Base-by-base conservation (phyloP, 2,888 invertebrate species). In the Dione juno region DNA sequence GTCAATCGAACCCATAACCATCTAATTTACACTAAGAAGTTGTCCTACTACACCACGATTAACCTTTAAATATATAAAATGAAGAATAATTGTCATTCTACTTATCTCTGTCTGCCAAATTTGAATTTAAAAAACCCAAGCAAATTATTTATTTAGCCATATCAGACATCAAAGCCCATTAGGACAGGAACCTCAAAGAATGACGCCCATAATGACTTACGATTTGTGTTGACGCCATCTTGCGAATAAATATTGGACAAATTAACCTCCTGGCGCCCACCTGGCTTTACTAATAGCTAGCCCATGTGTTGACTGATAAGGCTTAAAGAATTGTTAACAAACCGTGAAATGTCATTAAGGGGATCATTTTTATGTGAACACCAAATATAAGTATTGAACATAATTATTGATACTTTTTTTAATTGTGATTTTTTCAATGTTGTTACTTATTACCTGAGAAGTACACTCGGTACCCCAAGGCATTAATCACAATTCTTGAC, bases 241-340 rank as follows among this genome's bases (percentile, higher is more conserved):
- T 88, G 92, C 88, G 80, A 88, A 91, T 91, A 92, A 92, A 92
- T 90, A 91, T 89, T 88, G 88, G 84, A 80, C 88, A 87, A 92
- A 92, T 92, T 91, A 91, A 81, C 87, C 88, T 86, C 84, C 83
- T 85, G 84, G 81, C 82, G 89, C 87, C 90, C 91, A 91, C 85
- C 83, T 81, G 77, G 74, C 71, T 77, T 81, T 82, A 79, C 80
- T 80, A 77, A 79, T 82, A 82, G 78, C 77, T 79, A 76, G 69
- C 74, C 84, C 88, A 84, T 86, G 85, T 88, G 87, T 84, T 82
- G 85, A 84, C 82, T 83, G 82, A 81, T 76, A 76, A 72, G n/a
- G 76, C 65, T 70, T 75, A 74, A 67, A 71, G 66, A 71, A 73
- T 74, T 76, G 77, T 76, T 81, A 83, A 82, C 82, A 79, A 79